Base-by-base conservation (phyloP, 2,888 invertebrate genomes). In the Pycnomerus fuliginosus region DNA sequence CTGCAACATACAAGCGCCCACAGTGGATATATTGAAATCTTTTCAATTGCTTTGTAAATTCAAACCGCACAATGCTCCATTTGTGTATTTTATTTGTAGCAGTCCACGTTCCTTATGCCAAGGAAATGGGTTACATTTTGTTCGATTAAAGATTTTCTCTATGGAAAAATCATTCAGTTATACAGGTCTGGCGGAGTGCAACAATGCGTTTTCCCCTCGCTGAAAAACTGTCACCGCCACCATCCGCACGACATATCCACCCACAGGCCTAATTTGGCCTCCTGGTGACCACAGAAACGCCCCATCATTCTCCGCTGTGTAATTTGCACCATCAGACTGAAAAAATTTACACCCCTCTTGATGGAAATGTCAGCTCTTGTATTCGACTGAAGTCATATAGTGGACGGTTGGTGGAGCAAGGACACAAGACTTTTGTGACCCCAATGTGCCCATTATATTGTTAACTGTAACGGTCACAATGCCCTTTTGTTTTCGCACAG, bases 31-130 rank as follows among this genome's bases (percentile, higher is more conserved):
- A 69, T 69, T 70, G 70, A 71, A 72, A 71, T 70, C 71, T 71
- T 72, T 72, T 71, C 69, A 69, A 71, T 69, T 71, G 72, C 72
- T 71, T 71, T 72, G 72, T 71, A 71, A 71, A 72, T 72, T 69
- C 68, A 65, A 56, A 67, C 70, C 69, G 52, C 71, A 72, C 70
- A 72, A 71, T 68, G 62, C 50, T 20, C 55, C 64, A 66, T 70
- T 70, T 71, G 69, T 70, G 70, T 70, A 70, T 70, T 70, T 71
- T 70, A 70, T 71, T 70, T 68, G 70, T 65, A 62, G 66, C 66
- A 61, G 67, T 63, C 69, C 64, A 58, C 61, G 55, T 64, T 60
- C 52, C 62, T 65, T 65, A 58, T 62, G 58, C 62, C 47, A 42
- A 54, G 65, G 68, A 70, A 71, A 70, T 69, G 68, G 69, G 68